Evolutionary conservation across 2,797 vertebrate species (phyloP), one percentile per base, ranked within the genome.

Genomic region (Alcedo quadribrachys): DNA sequence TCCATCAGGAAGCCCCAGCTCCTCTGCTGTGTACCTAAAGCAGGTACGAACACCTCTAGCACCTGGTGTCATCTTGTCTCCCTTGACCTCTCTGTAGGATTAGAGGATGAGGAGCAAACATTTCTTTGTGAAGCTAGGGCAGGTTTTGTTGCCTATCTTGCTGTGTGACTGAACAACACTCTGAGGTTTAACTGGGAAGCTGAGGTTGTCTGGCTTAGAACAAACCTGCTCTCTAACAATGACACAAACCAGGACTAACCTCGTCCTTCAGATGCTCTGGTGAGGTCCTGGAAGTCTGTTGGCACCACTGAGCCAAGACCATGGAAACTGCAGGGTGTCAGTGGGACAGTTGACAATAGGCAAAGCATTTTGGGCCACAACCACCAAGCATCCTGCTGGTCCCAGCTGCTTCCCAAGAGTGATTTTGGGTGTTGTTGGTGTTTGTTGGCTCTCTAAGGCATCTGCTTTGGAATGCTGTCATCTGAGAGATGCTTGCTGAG

Each of bases 381-480:
- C 9, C 78, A 55, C 25, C 12, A 8, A 55, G 54, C 0, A 43
- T n/a, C 1, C 0, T 2, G 3, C 7, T 9, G 7, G 37, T 58
- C 22, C 24, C 55, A 66, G 30, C 54, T 71, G 32, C 62, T 50
- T 57, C 30, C 40, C 10, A 27, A 42, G 20, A n/a, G 30, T 81
- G 84, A 42, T 0, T 0, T 1, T 35, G 58, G 21, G 16, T 35
- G 42, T 32, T 67, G 27, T 68, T 60, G 42, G 55, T 43, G 10
- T 50, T 62, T 46, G 50, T 11, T 89, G 69, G 50, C 43, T 77
- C 51, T 65, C 51, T 65, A 16, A 71, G 68, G 46, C 40, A 46
- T 21, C 46, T 62, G 42, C 57, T n/a, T n/a, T n/a, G 54, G 27
- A 33, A 42, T 20, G 37, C 27, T 77, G 68, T 48, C 79, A 45